Base-by-base conservation (phyloP, 2,797 vertebrate genomes). In the Aldrovandia affinis region DNA sequence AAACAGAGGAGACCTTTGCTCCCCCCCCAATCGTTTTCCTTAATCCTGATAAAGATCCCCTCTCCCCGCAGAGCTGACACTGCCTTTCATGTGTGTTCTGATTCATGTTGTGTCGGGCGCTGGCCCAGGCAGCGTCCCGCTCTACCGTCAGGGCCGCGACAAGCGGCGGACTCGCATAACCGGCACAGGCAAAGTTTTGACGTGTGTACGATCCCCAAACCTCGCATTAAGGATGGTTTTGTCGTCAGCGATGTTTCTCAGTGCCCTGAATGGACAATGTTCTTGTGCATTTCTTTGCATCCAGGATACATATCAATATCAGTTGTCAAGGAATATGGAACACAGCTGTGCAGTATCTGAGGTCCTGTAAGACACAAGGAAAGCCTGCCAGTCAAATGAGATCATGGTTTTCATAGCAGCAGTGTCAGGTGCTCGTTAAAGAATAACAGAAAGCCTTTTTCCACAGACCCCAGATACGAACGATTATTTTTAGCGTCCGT, bases 51-150 rank as follows among this genome's bases (percentile, higher is more conserved):
- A 52, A 89, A 65, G 86, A 91, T 90, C 89, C 90, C 90, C 86
- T 89, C 79, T 59, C 87, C 54, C 83, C 88, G 88, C 59, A 77
- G 55, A 83, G 82, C 77, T 20, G 18, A 85, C 55, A 47, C 39
- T 36, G 25, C 81, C 84, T 86, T 86, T 84, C 70, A 83, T 83
- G 83, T 85, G 42, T 14, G 55, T 86, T 85, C 78, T 77, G 82
- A 86, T 85, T 87, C 75, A 88, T 86, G 88, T 89, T 86, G 88
- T 88, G 86, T 82, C 84, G 82, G 90, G 90, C 84, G 85, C 89
- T 89, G 78, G 28, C 89, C 42, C 47, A 70, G 18, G 33, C 87
- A 78, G 83, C 88, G 78, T 79, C 80, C 84, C 55, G 28, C 78
- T 50, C 22, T 50, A 54, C 44, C n/a, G 54, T 18, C 28, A 25